Evolutionary conservation across 2,113 vertebrate genomes (phyloP).

Genomic region (Stomatorhinus ivindoensis): DNA sequence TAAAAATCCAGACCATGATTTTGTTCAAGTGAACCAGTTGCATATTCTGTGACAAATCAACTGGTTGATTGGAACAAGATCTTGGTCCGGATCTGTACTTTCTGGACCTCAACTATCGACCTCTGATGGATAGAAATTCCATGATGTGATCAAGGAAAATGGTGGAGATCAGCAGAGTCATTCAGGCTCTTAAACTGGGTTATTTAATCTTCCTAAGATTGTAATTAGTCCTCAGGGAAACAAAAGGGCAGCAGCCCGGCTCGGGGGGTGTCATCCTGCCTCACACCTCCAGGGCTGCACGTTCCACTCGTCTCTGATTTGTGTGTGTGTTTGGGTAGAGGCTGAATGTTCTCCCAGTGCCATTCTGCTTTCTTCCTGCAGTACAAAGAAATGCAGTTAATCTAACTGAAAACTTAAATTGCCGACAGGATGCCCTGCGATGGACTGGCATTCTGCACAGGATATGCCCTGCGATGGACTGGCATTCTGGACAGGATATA

Average conservation of each 20-base stretch:
- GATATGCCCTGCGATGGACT: not conserved
- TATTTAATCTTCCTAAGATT: not conserved
- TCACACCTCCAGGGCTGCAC: not conserved
- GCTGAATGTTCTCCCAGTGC: not conserved
- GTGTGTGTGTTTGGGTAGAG: not conserved
- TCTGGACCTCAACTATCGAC: not conserved
- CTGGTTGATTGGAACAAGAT: not conserved
- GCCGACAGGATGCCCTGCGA: not conserved
- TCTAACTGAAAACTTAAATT: not conserved
- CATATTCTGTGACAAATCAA: not conserved
- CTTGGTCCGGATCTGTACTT: not conserved
- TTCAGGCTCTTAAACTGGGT: not conserved
- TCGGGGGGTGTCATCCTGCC: not conserved
- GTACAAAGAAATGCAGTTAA: not conserved
- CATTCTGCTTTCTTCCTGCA: not conserved
- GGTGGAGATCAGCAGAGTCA: not conserved
- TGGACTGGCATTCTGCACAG: not conserved
- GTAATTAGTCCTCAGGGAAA: not conserved
- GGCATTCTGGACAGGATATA: not conserved
- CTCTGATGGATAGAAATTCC: not conserved
- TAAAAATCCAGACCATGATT: not conserved
- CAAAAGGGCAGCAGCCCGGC: not conserved
- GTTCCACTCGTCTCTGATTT: not conserved
- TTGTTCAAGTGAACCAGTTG: not conserved
- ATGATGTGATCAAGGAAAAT: not conserved